Evolutionary conservation across 2,888 invertebrate genomes (phyloP).

Genomic region (Stomorhina lunata): DNA sequence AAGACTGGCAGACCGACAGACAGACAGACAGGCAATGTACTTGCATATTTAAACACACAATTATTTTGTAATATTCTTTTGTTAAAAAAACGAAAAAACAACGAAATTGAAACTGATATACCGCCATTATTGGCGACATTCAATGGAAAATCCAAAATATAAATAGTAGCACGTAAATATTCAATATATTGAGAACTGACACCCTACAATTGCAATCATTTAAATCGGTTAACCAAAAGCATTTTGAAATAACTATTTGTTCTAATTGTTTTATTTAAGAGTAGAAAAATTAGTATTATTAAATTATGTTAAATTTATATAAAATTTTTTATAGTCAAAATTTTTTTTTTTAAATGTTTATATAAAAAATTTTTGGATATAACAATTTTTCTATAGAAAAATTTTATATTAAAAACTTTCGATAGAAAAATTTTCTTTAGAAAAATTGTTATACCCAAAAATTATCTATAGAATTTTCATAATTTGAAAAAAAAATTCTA

Average conservation of each 20-base stretch:
- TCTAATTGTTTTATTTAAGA: not conserved
- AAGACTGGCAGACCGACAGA: too few species aligned
- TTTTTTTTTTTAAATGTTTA: too few species aligned
- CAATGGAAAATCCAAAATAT: slow-evolving; percentile 47
- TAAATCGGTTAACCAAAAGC: not conserved
- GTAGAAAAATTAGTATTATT: not conserved
- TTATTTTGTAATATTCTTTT: slow-evolving; percentile 50
- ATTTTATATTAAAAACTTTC: too few species aligned
- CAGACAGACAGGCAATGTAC: not conserved
- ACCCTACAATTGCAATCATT: not conserved
- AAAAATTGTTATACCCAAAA: too few species aligned
- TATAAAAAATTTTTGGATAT: too few species aligned
- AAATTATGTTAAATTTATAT: too few species aligned
- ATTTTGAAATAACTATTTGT: not conserved
- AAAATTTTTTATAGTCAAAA: too few species aligned
- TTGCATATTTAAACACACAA: slow-evolving; percentile 32
- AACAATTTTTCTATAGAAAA: too few species aligned
- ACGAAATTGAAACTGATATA: slow-evolving; percentile 41
- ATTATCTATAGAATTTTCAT: too few species aligned
- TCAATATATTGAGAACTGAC: not conserved
- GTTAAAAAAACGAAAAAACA: slow-evolving; percentile 4
- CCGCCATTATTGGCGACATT: slow-evolving; percentile 41
- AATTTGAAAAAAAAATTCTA: too few species aligned
- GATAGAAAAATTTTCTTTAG: too few species aligned
- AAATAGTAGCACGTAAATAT: slow-evolving; percentile 42